Evolutionary conservation across 2,113 vertebrate genomes (phyloP).

Genomic region (Romanogobio albipinnatus): DNA sequence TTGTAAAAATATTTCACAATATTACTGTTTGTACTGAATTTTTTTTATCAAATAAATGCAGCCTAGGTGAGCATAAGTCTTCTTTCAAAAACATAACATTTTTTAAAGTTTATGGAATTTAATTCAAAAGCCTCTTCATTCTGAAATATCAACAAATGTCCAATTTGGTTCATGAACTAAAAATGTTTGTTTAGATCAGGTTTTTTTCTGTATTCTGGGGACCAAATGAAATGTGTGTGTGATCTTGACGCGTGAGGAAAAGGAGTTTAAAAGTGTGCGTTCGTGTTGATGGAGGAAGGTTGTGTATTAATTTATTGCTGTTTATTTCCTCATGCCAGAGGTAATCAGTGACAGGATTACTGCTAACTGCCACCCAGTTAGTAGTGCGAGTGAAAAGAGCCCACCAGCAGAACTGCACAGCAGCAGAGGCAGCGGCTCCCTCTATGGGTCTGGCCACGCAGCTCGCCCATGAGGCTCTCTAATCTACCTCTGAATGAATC

Average conservation of each 20-base stretch:
- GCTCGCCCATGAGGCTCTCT: conserved; percentile 50
- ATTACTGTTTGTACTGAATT: too few relatives aligned
- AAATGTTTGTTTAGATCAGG: not conserved
- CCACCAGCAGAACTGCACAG: conserved; percentile 41
- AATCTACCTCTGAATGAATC: conserved; percentile 65
- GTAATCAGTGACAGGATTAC: conserved; percentile 74
- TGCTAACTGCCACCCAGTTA: conserved; percentile 73
- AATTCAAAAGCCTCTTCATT: too few relatives aligned
- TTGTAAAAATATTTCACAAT: too few relatives aligned
- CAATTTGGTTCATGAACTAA: not conserved
- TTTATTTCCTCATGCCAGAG: conserved; percentile 74
- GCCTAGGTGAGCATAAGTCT: too few relatives aligned
- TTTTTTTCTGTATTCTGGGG: not conserved
- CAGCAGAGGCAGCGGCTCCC: conserved; percentile 26
- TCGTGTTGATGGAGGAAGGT: conserved; percentile 49
- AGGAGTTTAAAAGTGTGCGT: conserved; percentile 34
- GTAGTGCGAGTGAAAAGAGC: conserved; percentile 63
- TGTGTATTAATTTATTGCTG: conserved; percentile 69
- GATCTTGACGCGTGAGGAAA: not conserved
- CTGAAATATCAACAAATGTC: not conserved
- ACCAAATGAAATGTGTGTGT: not conserved
- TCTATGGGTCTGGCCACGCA: conserved; percentile 42
- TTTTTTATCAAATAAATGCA: too few relatives aligned
- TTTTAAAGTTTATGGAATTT: too few relatives aligned
- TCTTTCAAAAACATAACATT: too few relatives aligned